These are phyloP conservation scores for Labia minor DNA, from an alignment of 2,888 invertebrate genomes.

Conservation along the genomic window DNA sequence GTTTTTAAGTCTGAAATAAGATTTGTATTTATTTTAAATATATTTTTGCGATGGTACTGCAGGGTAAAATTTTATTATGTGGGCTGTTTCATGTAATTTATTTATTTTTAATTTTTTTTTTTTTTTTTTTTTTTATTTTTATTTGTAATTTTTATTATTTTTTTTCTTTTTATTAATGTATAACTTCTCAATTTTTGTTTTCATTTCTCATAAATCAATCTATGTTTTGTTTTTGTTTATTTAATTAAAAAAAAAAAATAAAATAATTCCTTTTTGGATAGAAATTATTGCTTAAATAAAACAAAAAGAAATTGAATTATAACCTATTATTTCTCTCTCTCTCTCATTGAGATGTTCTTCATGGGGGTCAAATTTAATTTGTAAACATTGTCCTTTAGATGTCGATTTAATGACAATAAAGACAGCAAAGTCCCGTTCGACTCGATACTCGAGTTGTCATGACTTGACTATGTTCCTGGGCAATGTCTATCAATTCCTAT, in stretches of 20 bases:
- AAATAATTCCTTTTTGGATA: too few relatives aligned
- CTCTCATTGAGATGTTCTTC: too few relatives aligned
- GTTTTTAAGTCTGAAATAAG: background rate
- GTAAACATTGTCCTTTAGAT: background rate
- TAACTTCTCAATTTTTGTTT: too few relatives aligned
- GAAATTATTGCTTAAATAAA: too few relatives aligned
- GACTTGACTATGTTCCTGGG: constrained; percentile 3
- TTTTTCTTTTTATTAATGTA: too few relatives aligned
- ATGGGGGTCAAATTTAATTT: background rate
- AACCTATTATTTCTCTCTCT: too few relatives aligned
- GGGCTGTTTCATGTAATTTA: background rate
- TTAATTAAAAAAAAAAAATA: too few relatives aligned
- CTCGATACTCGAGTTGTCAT: background rate
- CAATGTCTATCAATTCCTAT: background rate
- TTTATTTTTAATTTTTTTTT: background rate
- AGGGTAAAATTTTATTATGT: background rate
- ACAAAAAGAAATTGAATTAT: too few relatives aligned
- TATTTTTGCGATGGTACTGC: background rate
- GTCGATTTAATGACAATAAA: constrained; percentile 1
- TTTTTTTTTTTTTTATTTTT: background rate
- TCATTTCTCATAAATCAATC: too few relatives aligned
- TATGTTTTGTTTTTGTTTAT: too few relatives aligned
- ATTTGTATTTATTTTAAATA: background rate
- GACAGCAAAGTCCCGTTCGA: background rate
- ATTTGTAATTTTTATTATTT: too few relatives aligned